These are phyloP conservation scores for Mythimna ferrago DNA, from an alignment of 2,888 invertebrate species.

Conservation along the genomic window DNA sequence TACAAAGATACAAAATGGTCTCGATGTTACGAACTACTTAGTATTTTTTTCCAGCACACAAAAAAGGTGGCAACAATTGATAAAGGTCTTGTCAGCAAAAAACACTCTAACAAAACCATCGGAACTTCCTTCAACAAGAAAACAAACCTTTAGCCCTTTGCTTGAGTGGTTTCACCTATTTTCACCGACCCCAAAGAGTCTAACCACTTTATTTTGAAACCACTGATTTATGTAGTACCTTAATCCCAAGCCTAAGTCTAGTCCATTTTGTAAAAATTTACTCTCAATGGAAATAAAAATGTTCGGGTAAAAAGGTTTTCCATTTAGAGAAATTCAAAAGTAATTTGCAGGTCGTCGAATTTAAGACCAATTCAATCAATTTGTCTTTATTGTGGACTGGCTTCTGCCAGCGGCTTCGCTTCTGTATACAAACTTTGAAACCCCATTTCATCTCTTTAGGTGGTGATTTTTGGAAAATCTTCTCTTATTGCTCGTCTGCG, in stretches of 20 bases:
- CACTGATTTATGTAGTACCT: constrained; percentile 35
- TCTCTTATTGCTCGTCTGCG: too few relatives aligned
- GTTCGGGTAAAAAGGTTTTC: background rate
- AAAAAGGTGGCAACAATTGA: constrained; percentile 7
- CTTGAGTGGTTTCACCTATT: constrained; percentile 15
- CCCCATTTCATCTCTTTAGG: too few relatives aligned
- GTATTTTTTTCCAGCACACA: background rate
- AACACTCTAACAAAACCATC: background rate
- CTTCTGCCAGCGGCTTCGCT: too few relatives aligned
- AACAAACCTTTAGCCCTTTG: constrained; percentile 8
- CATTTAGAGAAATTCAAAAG: background rate
- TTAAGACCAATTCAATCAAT: background rate
- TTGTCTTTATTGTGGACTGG: too few relatives aligned
- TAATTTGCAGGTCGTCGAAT: background rate
- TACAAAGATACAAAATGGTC: background rate
- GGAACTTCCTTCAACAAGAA: background rate
- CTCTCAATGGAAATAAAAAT: constrained; percentile 3
- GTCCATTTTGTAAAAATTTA: constrained; percentile 8
- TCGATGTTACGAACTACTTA: too few relatives aligned
- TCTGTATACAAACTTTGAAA: too few relatives aligned
- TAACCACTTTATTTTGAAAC: constrained; percentile 37
- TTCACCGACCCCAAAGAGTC: constrained; percentile 1
- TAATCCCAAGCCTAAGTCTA: background rate
- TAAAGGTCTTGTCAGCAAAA: constrained; percentile 21
- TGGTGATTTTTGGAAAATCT: too few relatives aligned